Evolutionary conservation across 2,113 vertebrate species (phyloP), one percentile per base, ranked within the genome.

Genomic region (Podarcis muralis): DNA sequence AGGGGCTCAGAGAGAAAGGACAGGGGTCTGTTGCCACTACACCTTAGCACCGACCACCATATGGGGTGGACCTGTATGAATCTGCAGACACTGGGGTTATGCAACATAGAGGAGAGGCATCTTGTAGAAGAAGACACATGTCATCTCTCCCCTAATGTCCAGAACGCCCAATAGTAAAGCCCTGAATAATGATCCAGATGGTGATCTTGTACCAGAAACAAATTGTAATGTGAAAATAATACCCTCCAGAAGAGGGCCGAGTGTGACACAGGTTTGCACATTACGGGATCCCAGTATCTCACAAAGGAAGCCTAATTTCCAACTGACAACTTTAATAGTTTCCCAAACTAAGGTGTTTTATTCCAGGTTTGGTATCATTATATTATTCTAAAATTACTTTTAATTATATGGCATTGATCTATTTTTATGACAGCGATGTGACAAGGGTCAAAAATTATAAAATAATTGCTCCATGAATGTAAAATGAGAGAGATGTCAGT

Each of bases 351-450:
- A 74, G 62, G 77, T 82, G 53, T 79, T 48, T 92, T 91, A 80
- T 18, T 13, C 85, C 84, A 85, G 13, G 12, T 27, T 93, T 82
- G 59, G 37, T 88, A 76, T 4, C 11, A 77, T 83, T 88, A 22
- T 85, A 89, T 78, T 90, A 74, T 88, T 85, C 78, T 81, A 83
- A 92, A 92, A 90, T 90, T 91, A 15, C 8, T 90, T 95, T 81
- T 18, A 90, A 91, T 89, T 84, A 59, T 66, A 88, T 89, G 23
- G 53, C 6, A 68, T 77, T 93, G 79, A 76, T 69, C 81, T 57
- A 13, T 27, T 86, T 86, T 90, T 80, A 78, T n/a, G 25, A 65
- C 25, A 91, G 69, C 69, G 43, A 72, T 83, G 43, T 83, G 76
- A 75, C 65, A 93, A 87, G 89, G 89, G 89, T 87, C 89, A 87